Evolutionary conservation across 2,888 invertebrate genomes (phyloP).

Genomic region (Mellilla xanthometata): DNA sequence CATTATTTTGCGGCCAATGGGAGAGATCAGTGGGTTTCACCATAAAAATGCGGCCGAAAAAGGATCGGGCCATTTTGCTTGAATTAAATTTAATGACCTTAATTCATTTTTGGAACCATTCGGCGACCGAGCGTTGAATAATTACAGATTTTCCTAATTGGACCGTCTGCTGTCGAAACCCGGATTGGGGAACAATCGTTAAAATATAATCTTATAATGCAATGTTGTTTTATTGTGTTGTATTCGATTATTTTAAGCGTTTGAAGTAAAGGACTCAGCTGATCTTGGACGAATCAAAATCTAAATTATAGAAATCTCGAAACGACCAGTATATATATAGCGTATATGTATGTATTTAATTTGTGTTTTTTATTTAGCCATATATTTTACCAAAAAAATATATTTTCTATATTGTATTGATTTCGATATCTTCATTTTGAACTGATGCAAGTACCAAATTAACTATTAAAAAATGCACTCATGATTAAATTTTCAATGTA

Average conservation of each 20-base stretch:
- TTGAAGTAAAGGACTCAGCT: no score
- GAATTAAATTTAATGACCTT: slow-evolving; percentile 24
- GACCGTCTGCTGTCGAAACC: slow-evolving; percentile 10
- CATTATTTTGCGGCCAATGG: slow-evolving; percentile 23
- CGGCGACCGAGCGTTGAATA: slow-evolving; percentile 19
- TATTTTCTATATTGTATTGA: no score
- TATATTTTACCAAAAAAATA: no score
- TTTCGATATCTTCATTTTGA: no score
- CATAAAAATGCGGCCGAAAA: slow-evolving; percentile 14
- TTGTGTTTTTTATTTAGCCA: no score
- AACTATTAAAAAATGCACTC: no score
- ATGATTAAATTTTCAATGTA: no score
- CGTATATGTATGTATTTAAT: no score
- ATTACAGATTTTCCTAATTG: slow-evolving; percentile 21
- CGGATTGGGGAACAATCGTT: slow-evolving; percentile 13
- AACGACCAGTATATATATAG: no score
- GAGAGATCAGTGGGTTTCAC: slow-evolving; percentile 10
- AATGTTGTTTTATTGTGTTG: slow-evolving; percentile 1
- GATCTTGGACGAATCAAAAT: no score
- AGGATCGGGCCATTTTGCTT: slow-evolving; percentile 18
- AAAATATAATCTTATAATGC: slow-evolving; percentile 6
- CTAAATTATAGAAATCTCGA: no score
- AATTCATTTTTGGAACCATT: slow-evolving; percentile 23
- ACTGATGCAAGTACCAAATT: no score
- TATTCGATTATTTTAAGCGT: neutral